Base-by-base conservation (phyloP, 1,140 invertebrate genomes). In the Cydia strobilella region DNA sequence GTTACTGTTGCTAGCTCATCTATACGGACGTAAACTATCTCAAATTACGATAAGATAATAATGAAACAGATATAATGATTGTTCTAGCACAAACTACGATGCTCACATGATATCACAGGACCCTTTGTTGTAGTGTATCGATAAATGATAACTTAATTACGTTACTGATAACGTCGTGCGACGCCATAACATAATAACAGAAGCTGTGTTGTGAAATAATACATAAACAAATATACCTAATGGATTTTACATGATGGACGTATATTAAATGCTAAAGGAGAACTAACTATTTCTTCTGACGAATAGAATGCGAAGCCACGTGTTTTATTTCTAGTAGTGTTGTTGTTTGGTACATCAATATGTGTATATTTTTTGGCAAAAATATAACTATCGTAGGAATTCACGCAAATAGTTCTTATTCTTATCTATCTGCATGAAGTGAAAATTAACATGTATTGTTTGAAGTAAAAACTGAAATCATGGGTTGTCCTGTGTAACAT, bases 11-110 rank as follows among this genome's bases (percentile, higher is more conserved):
- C 51, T 59, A 59, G 54, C 7, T 59, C 18, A 7, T 59, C 9
- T 59, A 59, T 18, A n/a, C 54, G 6, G 20, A 20, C 54, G 54
- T n/a, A 23, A 59, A 59, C 9, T 23, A 59, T 59, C 18, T 59
- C 18, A 59, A 59, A 59, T 23, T 59, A 59, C 54, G 54, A 59
- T 59, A 59, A 59, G 54, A 59, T 59, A 23, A 54, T 18, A n/a
- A 20, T 23, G 54, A 23, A 59, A 59, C 54, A 59, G 54, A 59
- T 59, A 45, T 59, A 59, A 10, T 59, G 54, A 59, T 59, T 59
- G 54, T 59, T 59, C 54, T 23, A 23, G n/a, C 54, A 18, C 20
- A 59, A 18, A 51, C 54, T 12, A n/a, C 54, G 54, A 23, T 23
- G 54, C 10, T 59, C 51, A 18, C 51, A 18, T 59, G 20, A 59